Evolutionary conservation across 2,888 invertebrate species (phyloP).

Genomic region (Lasioglossum morio): DNA sequence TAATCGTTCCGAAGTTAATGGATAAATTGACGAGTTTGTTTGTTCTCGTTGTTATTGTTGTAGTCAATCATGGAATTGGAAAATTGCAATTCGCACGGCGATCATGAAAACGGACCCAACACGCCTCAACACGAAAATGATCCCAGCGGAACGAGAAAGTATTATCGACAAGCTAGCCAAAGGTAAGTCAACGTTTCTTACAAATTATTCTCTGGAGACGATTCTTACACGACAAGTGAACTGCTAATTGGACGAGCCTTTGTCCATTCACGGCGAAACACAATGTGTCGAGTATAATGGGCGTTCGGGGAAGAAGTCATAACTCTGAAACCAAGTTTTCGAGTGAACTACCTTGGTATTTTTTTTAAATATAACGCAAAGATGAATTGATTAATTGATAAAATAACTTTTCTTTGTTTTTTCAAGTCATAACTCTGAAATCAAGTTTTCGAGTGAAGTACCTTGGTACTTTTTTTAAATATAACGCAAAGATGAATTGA

Average conservation of each 20-base stretch:
- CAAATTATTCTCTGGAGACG: background rate
- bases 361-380: no score
- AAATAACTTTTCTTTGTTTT: no score
- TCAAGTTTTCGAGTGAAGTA: no score
- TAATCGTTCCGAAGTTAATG: background rate
- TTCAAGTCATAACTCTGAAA: no score
- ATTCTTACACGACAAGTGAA: background rate
- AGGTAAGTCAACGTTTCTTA: slow-evolving; percentile 82
- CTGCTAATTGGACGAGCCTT: background rate
- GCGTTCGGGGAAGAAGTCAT: no score
- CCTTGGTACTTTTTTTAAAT: no score
- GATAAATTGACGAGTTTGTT: slow-evolving; percentile 13
- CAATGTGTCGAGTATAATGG: no score
- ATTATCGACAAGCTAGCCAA: slow-evolving; percentile 86
- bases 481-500: no score
- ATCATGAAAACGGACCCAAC: slow-evolving; percentile 58
- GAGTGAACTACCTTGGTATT: no score
- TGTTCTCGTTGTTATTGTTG: slow-evolving; percentile 4
- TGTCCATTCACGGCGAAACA: background rate
- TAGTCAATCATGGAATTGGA: slow-evolving; percentile 80
- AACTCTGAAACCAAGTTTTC: no score
- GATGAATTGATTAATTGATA: no score
- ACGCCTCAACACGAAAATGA: slow-evolving; percentile 77
- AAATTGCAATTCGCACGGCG: slow-evolving; percentile 73
- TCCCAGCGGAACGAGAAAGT: slow-evolving; percentile 84